Base-by-base conservation (phyloP, 2,888 invertebrate species). In the Atethmia centrago region DNA sequence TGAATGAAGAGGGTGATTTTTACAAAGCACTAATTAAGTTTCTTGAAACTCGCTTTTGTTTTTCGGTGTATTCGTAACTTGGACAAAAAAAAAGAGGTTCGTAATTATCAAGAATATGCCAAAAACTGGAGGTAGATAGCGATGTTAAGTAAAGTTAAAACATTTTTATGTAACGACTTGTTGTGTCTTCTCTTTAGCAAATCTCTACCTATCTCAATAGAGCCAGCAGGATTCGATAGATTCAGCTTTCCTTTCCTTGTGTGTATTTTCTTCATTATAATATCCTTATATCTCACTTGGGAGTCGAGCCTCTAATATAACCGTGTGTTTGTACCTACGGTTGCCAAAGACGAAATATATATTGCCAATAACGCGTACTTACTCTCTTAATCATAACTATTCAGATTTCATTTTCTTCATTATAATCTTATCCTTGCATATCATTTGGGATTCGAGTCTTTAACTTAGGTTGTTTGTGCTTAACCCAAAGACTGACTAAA, bases 61-160 rank as follows among this genome's bases (percentile, higher is more conserved):
- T 53, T 55, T 63, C 31, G n/a, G 42, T 53, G 49, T 77, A 51
- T 25, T 62, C 51, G 64, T 71, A 59, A 51, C n/a, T 56, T 14
- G 16, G 31, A 45, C 21, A 10, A 31, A 53, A 16, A 51, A 53
- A 68, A 72, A 61, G 7, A 61, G 14, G 10, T 14, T 49, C 9
- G 9, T 36, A 7, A 19, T 45, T 19, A 63, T n/a, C 10, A 62
- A 31, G 21, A 28, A 40, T 47, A n/a, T n/a, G n/a, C 0, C 25
- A 36, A 53, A 51, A 63, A 19, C 9, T 45, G 3, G 12, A n/a
- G 7, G 9, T 31, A 55, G 0, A 0, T 67, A n/a, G 16, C 10
- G 21, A 36, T 45, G 3, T 42, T 31, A 31, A 47, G 14, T 21
- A n/a, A 56, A 45, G 28, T 8, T 45, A 7, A 51, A 47, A 31